A percentile compares a stretch with the other conserved stretches of the same genome.
Evolutionary conservation across 2,888 invertebrate genomes (phyloP).

Genomic region (Apamea anceps): DNA sequence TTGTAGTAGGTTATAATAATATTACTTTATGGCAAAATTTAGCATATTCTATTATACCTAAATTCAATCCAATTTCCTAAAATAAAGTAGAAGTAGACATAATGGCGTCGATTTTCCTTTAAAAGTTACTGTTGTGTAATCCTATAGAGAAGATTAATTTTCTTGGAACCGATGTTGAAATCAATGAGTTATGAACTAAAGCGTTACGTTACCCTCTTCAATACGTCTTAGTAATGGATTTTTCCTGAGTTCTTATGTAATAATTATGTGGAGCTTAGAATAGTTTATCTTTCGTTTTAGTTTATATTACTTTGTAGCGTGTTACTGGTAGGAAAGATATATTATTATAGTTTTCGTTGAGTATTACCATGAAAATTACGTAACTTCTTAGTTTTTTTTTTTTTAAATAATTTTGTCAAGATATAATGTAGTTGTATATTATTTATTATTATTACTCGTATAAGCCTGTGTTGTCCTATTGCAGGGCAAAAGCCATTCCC

Average conservation of each 20-base stretch:
- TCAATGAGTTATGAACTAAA: constrained; percentile 52
- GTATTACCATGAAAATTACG: too few relatives aligned
- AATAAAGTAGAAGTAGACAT: neutral
- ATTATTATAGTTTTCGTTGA: too few relatives aligned
- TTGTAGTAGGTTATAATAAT: neutral
- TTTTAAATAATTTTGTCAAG: too few relatives aligned
- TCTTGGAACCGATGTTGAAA: constrained; percentile 48
- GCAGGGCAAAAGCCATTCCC: too few relatives aligned
- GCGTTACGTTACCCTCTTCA: constrained; percentile 46
- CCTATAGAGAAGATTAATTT: constrained; percentile 25
- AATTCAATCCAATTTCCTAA: neutral
- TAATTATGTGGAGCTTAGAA: neutral
- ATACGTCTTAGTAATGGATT: constrained; percentile 27
- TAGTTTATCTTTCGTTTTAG: neutral
- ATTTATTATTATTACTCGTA: too few relatives aligned
- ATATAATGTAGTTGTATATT: too few relatives aligned
- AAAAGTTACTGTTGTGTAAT: constrained; percentile 36
- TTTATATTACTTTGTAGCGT: neutral
- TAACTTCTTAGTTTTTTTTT: too few relatives aligned
- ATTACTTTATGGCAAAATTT: neutral
- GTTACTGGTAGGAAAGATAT: too few relatives aligned
- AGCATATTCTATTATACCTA: neutral
- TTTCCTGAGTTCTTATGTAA: constrained; percentile 43
- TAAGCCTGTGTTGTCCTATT: too few relatives aligned
- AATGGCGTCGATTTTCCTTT: constrained; percentile 29